phyloP scores from a whole-genome alignment of 2,113 vertebrate species.

The Phodopus roborovskii region DNA sequence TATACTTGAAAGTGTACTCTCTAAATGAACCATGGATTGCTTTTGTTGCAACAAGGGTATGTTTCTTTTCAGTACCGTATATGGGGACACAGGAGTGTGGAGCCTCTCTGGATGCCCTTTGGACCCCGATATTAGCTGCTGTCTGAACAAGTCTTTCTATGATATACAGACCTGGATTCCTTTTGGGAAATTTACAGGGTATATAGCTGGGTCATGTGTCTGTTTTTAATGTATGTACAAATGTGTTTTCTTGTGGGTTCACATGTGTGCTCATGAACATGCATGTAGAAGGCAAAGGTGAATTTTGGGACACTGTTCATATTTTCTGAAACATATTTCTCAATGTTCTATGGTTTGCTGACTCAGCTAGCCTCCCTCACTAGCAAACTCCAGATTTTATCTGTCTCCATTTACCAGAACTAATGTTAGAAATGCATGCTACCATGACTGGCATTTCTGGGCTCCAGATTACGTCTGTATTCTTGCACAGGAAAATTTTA shows the following conservation, averaged over 20 bases:
- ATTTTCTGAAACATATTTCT: neutral
- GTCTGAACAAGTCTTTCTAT: neutral
- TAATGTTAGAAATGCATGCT: neutral
- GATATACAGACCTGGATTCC: neutral
- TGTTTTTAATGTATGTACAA: neutral
- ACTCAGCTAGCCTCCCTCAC: neutral
- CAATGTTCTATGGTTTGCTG: neutral
- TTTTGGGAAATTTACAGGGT: neutral
- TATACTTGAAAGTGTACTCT: neutral
- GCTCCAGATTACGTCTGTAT: neutral
- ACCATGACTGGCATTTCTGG: neutral
- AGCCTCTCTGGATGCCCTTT: neutral
- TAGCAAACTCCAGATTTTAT: neutral
- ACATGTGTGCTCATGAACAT: too few species aligned
- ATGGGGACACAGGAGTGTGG: neutral
- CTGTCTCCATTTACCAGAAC: neutral
- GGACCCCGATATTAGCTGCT: neutral
- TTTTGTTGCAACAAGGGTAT: neutral
- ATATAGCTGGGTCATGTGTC: neutral
- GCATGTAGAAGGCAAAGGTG: neutral
- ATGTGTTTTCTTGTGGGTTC: too few species aligned
- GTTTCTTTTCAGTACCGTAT: neutral
- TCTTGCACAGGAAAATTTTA: neutral
- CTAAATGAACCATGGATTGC: neutral
- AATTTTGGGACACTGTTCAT: neutral